Conservation (phyloP, 2,797 vertebrate species). For the Xenentodon cancila region DNA sequence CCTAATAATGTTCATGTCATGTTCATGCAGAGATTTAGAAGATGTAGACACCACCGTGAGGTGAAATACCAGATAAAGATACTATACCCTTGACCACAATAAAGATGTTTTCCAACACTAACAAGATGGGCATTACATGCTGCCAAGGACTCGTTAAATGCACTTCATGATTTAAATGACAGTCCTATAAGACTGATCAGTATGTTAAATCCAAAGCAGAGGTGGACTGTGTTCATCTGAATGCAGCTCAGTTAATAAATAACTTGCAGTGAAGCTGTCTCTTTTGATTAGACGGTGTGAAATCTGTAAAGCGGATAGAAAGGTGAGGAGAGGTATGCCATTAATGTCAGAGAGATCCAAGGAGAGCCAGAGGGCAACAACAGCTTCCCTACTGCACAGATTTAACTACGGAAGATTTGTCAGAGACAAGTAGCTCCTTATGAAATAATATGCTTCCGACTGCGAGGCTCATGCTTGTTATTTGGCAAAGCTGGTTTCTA, state of each 20-base stretch:
- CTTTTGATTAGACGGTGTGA: constrained; percentile 49
- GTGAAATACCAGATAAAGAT: constrained; percentile 1
- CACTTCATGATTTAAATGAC: constrained; percentile 39
- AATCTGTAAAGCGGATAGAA: constrained; percentile 54
- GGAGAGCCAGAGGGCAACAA: constrained; percentile 64
- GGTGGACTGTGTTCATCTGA: constrained; percentile 34
- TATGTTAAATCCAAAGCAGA: constrained; percentile 22
- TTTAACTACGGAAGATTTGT: constrained; percentile 64
- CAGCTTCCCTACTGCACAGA: constrained; percentile 41
- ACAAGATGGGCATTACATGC: constrained; percentile 11
- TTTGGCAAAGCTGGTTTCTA: constrained; percentile 72
- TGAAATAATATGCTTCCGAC: constrained; percentile 70
- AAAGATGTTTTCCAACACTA: constrained; percentile 23
- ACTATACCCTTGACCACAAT: not conserved
- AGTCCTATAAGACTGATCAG: constrained; percentile 43
- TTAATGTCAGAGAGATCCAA: constrained; percentile 55
- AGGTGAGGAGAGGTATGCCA: constrained; percentile 49
- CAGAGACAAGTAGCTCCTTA: constrained; percentile 70
- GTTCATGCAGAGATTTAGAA: not conserved
- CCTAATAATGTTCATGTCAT: too few species aligned
- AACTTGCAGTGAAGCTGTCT: constrained; percentile 26
- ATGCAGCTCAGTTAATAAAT: constrained; percentile 42
- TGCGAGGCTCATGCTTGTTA: constrained; percentile 64
- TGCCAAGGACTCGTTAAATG: constrained; percentile 20
- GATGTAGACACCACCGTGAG: not conserved